Conservation (phyloP, 2,888 invertebrate genomes). For the Lasius platythorax region DNA sequence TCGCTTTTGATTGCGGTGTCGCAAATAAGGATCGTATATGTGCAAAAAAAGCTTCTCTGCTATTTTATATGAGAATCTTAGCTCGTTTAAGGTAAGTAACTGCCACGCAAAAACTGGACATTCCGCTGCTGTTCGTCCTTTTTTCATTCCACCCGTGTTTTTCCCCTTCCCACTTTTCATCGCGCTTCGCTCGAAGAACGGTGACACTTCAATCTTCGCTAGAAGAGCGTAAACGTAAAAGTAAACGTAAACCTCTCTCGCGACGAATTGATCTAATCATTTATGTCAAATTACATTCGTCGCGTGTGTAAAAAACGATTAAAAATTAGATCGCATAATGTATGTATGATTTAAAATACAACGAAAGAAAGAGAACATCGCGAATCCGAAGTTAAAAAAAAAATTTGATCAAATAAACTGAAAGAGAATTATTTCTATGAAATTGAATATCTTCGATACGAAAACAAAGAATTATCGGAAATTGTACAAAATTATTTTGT, state of each 20-base stretch:
- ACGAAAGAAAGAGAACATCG: not conserved
- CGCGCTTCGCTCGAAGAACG: conserved; percentile 64
- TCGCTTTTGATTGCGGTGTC: conserved; percentile 8
- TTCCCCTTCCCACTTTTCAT: conserved; percentile 31
- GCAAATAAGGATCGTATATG: conserved; percentile 8
- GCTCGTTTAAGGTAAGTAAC: conserved; percentile 71
- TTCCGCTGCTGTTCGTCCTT: conserved; percentile 65
- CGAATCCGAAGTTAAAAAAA: not conserved
- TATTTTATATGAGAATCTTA: conserved; percentile 64
- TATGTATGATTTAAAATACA: conserved; percentile 11
- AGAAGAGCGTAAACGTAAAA: conserved; percentile 18
- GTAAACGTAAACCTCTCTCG: not conserved
- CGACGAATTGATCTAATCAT: conserved; percentile 5
- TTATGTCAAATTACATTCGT: not conserved
- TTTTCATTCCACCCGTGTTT: conserved; percentile 42
- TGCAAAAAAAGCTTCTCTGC: not conserved
- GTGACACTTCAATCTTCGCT: conserved; percentile 70
- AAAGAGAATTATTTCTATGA: not conserved
- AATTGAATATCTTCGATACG: not conserved
- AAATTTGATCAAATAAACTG: not conserved
- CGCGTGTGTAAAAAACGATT: not conserved
- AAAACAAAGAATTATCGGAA: not conserved
- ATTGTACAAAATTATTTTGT: no score
- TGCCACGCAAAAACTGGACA: conserved; percentile 77
- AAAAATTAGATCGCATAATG: not conserved